Base-by-base conservation (phyloP, 1,140 invertebrate genomes). In the Thaumetopoea pityocampa region DNA sequence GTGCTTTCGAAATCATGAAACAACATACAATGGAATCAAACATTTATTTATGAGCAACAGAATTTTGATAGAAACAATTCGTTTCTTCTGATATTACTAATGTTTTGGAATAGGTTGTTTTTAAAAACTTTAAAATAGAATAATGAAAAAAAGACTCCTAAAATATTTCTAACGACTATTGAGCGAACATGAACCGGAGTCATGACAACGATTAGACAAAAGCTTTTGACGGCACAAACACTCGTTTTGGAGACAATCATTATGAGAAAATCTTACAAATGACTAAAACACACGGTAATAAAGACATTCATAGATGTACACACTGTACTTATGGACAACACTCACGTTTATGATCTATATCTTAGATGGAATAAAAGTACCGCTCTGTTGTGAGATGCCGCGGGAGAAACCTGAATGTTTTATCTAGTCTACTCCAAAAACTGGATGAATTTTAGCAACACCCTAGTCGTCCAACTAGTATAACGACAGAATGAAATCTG, bases 221-320 rank as follows among this genome's bases (percentile, higher is more conserved):
- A 49, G 65, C 66, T 76, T 66, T 72, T 82, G 77, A 76, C 72
- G 72, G 70, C 70, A 49, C 56, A 66, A 53, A 63, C 69, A 66
- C 77, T 84, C 79, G 77, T 83, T 83, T 81, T 76, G 61, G 71
- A 45, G 67, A 69, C 72, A 83, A 83, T 83, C 79, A 83, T 83
- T 83, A 83, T 83, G 79, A 83, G 79, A 83, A 83, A 83, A 83
- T 83, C 79, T 83, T 71, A 70, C 63, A 83, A 83, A 83, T 80
- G 79, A 81, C 79, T 79, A 70, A 77, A 77, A 78, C 40, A 54
- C 56, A 74, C 61, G 67, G 72, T 79, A 83, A 83, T 83, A 83
- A 83, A 83, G 79, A 83, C 73, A 67, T 74, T 81, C 77, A 81
- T 83, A 83, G 77, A 81, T 79, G 69, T 73, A 68, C 69, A 61